Evolutionary conservation across 2,888 invertebrate genomes (phyloP).

Genomic region (Chymomyza procnemis): DNA sequence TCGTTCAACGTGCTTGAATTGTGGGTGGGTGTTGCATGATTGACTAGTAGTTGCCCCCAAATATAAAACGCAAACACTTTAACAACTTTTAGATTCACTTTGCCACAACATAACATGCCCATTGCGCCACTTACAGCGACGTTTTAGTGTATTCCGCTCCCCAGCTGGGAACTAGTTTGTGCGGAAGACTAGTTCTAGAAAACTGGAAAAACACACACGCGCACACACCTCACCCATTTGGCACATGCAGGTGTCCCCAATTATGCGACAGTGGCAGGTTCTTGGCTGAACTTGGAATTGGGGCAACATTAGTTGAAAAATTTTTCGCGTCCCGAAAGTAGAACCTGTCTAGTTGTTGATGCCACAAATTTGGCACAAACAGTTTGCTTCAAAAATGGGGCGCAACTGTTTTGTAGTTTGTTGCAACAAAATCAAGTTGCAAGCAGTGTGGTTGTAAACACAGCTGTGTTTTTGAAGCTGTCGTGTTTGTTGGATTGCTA

Average conservation of each 20-base stretch:
- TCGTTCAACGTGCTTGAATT: not conserved
- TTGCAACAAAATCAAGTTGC: constrained; percentile 35
- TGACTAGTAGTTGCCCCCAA: not conserved
- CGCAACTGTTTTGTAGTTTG: not conserved
- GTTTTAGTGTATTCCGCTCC: not conserved
- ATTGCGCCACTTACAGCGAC: not conserved
- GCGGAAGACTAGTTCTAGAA: not conserved
- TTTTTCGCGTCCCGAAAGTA: constrained; percentile 58
- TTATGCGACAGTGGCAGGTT: constrained; percentile 33
- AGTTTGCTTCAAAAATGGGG: not conserved
- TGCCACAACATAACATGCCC: not conserved
- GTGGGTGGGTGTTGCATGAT: not conserved
- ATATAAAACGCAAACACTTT: constrained; percentile 32
- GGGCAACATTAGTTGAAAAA: constrained; percentile 54
- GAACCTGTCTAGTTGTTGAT: constrained; percentile 58
- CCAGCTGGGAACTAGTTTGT: constrained; percentile 52
- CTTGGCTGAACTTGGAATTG: constrained; percentile 43
- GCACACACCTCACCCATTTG: constrained; percentile 43
- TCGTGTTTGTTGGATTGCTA: constrained; percentile 31
- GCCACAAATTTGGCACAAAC: constrained; percentile 38
- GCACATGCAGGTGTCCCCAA: constrained; percentile 74
- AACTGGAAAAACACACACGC: not conserved
- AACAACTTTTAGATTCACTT: not conserved
- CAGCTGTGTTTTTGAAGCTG: constrained; percentile 3
- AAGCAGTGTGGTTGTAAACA: constrained; percentile 8